Evolutionary conservation across 2,113 vertebrate genomes (phyloP).

Genomic region (Callopanchax toddi): DNA sequence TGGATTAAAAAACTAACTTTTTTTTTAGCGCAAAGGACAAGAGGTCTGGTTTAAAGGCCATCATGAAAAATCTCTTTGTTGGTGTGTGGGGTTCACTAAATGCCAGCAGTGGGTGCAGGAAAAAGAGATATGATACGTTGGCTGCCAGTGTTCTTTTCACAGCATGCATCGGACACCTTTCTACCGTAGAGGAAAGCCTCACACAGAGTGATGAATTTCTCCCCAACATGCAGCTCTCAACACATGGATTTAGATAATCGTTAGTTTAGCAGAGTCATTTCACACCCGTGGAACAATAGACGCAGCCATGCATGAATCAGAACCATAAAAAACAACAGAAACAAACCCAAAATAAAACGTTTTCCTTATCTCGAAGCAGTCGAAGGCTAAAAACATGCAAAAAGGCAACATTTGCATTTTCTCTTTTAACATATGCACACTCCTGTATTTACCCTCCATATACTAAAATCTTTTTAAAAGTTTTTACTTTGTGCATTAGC

Average conservation of each 20-base stretch:
- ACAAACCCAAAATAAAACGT: too few species aligned
- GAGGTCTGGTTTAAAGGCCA: conserved; percentile 37
- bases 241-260: conserved; percentile 34
- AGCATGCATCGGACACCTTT: conserved; percentile 48
- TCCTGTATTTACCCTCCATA: too few species aligned
- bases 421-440: too few species aligned
- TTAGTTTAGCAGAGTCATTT: conserved; percentile 36
- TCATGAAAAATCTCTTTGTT: conserved; percentile 45
- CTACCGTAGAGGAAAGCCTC: conserved; percentile 43
- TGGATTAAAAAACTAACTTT: neutral
- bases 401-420: neutral
- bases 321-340: conserved; percentile 13
- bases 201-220: conserved; percentile 38
- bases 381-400: neutral
- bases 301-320: conserved; percentile 5
- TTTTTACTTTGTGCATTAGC: neutral
- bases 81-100: conserved; percentile 57
- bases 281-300: conserved; percentile 30
- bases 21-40: conserved; percentile 16
- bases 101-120: conserved; percentile 64
- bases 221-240: conserved; percentile 22
- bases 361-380: neutral
- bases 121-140: conserved; percentile 56
- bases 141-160: conserved; percentile 54
- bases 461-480: too few species aligned